A percentile compares a stretch with the other conserved stretches of the same genome.
These are phyloP conservation scores for Dysmachus trigonus DNA, from an alignment of 2,888 invertebrate genomes.

Conservation along the genomic window DNA sequence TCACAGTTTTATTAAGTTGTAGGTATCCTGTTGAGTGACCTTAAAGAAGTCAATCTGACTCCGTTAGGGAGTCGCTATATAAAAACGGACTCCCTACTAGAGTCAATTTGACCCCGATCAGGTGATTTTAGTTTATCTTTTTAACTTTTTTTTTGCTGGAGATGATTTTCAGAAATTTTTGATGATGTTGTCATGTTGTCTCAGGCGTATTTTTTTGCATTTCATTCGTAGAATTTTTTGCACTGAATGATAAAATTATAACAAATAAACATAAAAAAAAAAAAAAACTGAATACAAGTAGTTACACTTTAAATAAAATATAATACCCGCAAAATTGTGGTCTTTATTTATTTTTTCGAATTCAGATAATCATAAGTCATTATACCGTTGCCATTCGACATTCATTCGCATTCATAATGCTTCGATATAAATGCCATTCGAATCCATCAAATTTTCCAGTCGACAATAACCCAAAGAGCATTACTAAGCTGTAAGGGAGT, in stretches of 20 bases:
- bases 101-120: conserved; percentile 96
- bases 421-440: neutral
- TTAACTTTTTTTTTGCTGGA: neutral
- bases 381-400: neutral
- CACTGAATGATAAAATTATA: neutral
- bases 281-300: neutral
- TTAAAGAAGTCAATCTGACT: conserved; percentile 95
- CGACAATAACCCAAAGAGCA: neutral
- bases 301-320: neutral
- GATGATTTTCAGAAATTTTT: conserved; percentile 22
- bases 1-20: conserved; percentile 11
- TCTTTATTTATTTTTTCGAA: neutral
- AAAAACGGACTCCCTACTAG: conserved; percentile 96
- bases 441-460: neutral
- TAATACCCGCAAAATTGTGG: neutral
- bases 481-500: neutral
- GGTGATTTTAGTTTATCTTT: conserved; percentile 61
- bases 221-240: neutral
- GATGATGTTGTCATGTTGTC: conserved; percentile 29
- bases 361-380: neutral
- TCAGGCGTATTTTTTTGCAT: neutral
- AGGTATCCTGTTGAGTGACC: conserved; percentile 67
- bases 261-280: neutral
- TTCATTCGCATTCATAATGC: neutral
- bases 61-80: conserved; percentile 94